Evolutionary conservation across 2,888 invertebrate species (phyloP), one percentile per base, ranked within the genome.

Genomic region (Achlya flavicornis): DNA sequence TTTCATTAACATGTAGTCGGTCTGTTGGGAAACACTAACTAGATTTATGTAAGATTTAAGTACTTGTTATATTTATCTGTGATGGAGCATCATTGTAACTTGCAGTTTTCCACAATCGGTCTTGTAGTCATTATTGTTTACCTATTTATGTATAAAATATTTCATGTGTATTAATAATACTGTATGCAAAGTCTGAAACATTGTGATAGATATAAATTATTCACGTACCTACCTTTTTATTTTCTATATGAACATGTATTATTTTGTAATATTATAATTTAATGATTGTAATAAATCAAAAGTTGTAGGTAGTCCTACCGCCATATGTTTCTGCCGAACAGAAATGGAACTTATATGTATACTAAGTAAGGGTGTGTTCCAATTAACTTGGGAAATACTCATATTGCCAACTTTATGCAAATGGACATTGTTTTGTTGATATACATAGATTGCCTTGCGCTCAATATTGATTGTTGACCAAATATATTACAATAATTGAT

Each of bases 171-270:
- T 72, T 76, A n/a, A 74, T 72, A 64, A 76, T 71, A 73, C 66
- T 76, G 72, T 88, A 85, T 84, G 83, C 74, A 80, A 87, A 87
- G 88, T 88, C 87, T 88, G 85, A 88, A 79, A 81, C 73, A 81
- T 81, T 85, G 89, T 89, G 89, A 89, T 90, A 89, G 78, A 78
- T 75, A 75, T 81, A 85, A 85, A 84, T 85, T 86, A 81, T 83
- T 84, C 79, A 81, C 79, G 83, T 80, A 81, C 71, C 70, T 16
- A 77, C 78, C 76, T 76, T 72, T 75, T 75, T 81, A 75, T 77
- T 78, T 76, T 73, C 64, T 70, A 38, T 38, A n/a, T 35, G 10
- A 59, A 60, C 19, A 26, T 5, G 16, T 53, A 19, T 41, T 58
- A 41, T 60, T 60, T 26, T 60, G 12, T 60, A 41, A 11, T 41